Conservation (phyloP, 2,888 invertebrate species). For the Pachydiplax longipennis region DNA sequence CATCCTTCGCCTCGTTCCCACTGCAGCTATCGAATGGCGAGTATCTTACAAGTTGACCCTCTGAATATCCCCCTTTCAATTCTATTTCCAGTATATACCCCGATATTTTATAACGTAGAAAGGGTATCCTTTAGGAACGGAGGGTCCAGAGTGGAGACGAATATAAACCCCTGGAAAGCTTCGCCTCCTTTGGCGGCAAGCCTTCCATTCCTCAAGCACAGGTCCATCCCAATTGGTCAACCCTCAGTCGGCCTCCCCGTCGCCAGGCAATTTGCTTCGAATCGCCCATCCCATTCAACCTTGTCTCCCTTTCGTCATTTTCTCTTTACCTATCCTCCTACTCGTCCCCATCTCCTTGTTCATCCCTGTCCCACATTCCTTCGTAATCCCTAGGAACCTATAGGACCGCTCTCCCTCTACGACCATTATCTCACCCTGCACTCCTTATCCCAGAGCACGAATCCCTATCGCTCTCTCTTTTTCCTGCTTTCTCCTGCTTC, state of each 20-base stretch:
- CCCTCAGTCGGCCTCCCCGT: neutral
- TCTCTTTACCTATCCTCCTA: neutral
- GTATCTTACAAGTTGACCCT: too few relatives aligned
- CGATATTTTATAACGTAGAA: neutral
- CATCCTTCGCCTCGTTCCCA: too few relatives aligned
- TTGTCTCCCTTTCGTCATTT: neutral
- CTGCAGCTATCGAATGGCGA: too few relatives aligned
- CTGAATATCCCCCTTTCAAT: too few relatives aligned
- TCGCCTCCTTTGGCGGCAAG: neutral
- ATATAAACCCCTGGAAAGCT: neutral
- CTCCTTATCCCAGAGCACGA: neutral
- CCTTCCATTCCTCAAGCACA: neutral
- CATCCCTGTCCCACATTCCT: neutral
- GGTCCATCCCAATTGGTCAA: neutral
- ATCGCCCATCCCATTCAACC: neutral
- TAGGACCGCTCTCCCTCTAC: neutral
- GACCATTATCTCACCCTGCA: neutral
- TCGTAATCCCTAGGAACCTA: neutral
- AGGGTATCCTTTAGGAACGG: neutral
- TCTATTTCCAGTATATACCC: too few relatives aligned
- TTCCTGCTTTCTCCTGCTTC: neutral
- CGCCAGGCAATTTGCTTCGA: neutral
- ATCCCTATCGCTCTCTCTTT: neutral
- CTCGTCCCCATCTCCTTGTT: neutral
- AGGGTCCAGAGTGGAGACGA: neutral